These are phyloP conservation scores for Rhopalosiphum maidis DNA, from an alignment of 1,140 invertebrate species.

Conservation along the genomic window DNA sequence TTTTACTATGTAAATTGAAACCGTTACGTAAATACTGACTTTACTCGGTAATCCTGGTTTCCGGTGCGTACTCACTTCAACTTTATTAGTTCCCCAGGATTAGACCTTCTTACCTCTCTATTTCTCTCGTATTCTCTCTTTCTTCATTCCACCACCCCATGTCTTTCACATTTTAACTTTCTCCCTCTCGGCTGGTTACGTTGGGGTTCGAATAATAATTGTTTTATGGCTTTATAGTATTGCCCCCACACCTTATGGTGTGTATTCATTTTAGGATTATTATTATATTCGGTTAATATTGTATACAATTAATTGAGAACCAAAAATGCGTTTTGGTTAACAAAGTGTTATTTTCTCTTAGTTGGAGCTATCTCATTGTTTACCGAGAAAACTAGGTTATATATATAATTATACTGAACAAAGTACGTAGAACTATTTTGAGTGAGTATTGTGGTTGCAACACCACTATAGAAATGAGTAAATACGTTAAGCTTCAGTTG, in stretches of 20 bases:
- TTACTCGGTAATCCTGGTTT: slow-evolving; percentile 25
- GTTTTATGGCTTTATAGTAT: slow-evolving; percentile 19
- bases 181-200: no score
- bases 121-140: not conserved
- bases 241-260: not conserved
- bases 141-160: not conserved
- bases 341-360: not conserved
- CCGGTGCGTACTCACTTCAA: slow-evolving; percentile 1
- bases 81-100: slow-evolving; percentile 32
- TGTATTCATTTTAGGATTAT: not conserved
- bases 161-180: not conserved
- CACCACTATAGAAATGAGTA: not conserved
- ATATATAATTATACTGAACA: not conserved
- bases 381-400: not conserved
- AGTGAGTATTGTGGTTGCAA: not conserved
- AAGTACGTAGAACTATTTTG: slow-evolving; percentile 12
- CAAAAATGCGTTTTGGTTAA: slow-evolving; percentile 10
- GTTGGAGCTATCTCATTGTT: not conserved
- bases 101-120: not conserved
- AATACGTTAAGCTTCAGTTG: not conserved
- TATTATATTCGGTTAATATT: not conserved
- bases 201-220: slow-evolving; percentile 46
- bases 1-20: slow-evolving; percentile 45
- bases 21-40: not conserved
- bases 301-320: not conserved